These are phyloP conservation scores for Cecidostiba fungosa DNA, from an alignment of 2,888 invertebrate genomes.

Conservation along the genomic window DNA sequence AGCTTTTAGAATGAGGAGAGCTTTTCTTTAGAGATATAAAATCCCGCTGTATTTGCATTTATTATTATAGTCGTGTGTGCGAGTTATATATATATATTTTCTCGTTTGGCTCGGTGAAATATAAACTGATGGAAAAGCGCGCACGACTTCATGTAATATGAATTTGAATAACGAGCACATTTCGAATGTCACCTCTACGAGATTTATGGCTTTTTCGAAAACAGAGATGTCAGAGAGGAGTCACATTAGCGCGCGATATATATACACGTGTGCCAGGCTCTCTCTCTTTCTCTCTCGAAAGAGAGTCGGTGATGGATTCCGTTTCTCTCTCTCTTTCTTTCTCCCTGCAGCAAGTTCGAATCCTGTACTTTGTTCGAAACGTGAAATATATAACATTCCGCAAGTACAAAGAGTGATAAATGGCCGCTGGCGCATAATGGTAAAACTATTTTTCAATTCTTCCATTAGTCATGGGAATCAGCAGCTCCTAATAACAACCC, in stretches of 20 bases:
- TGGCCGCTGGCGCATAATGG: neutral
- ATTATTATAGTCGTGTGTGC: neutral
- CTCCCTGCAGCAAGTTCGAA: neutral
- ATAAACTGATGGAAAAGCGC: neutral
- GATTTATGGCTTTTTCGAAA: conserved; percentile 17
- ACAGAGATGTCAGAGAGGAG: neutral
- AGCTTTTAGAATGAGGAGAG: neutral
- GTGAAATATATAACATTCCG: conserved; percentile 1
- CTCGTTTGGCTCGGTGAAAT: neutral
- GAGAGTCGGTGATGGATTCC: neutral
- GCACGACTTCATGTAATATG: neutral
- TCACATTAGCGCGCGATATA: neutral
- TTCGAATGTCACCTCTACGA: neutral
- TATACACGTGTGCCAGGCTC: neutral
- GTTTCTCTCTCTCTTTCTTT: neutral
- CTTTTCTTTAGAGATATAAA: neutral
- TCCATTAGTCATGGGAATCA: neutral
- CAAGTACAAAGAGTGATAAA: conserved; percentile 10
- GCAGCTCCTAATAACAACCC: neutral
- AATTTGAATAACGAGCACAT: neutral
- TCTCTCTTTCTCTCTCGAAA: neutral
- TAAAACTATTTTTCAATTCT: conserved; percentile 13
- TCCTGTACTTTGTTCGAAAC: conserved; percentile 12
- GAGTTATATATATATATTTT: no score
- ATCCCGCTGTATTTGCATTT: neutral